Base-by-base conservation (phyloP, 2,888 invertebrate genomes). In the Callimorpha dominula region DNA sequence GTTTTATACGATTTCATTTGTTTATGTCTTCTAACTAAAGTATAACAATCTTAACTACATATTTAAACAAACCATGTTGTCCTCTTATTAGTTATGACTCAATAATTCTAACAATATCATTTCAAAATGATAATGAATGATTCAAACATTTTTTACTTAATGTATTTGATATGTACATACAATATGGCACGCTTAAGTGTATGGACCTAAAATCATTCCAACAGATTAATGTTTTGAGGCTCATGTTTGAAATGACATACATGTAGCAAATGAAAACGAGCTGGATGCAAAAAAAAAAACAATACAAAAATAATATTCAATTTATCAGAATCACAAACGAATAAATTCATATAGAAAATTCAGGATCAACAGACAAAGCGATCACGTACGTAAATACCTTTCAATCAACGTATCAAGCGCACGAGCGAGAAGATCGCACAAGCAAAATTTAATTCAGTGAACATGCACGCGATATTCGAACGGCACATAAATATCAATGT, bases 391-490 rank as follows among this genome's bases (percentile, higher is more conserved):
- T 84, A 88, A 91, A 91, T 89, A 89, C 86, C 90, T 90, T 91
- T 93, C 92, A 91, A 93, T 92, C 92, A 92, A 89, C 89, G 85
- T 87, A 91, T 90, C 89, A 87, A 84, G 84, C 85, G 85, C 78
- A 83, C 84, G 78, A 87, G 86, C 86, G 85, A 75, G 81, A 85
- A 81, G 84, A 85, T 86, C 84, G 86, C 87, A 89, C 87, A 87
- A 87, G 85, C 87, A 84, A 88, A 89, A 90, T 90, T 90, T 90
- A 90, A 92, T 90, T 90, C 88, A 82, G 86, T 77, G 82, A 87
- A 86, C 88, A 88, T 87, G 87, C 87, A 87, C 86, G 82, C 87
- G 84, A 88, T 89, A 90, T 89, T 81, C 81, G 85, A 86, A 88
- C 88, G 85, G 78, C 84, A 88, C 85, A 89, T 89, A 91, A 90